Conservation (phyloP, 2,113 vertebrate genomes). For the Phodopus roborovskii region DNA sequence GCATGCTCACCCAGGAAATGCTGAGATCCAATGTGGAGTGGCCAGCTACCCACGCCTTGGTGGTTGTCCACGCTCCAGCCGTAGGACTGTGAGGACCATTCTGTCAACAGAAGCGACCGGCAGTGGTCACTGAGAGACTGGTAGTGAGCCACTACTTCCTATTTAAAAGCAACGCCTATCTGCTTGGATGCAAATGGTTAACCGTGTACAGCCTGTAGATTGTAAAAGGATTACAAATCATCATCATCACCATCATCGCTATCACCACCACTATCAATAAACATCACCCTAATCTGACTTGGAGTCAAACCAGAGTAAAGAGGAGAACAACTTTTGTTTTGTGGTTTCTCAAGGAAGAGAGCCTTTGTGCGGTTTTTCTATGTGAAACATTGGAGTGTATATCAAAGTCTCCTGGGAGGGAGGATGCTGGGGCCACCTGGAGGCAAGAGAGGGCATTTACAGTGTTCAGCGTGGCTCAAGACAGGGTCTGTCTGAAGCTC, state of each 20-base stretch:
- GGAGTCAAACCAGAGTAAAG: accelerated
- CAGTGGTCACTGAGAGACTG: background rate
- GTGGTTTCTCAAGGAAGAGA: background rate
- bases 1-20: conserved; percentile 19
- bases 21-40: accelerated
- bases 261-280: background rate
- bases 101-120: background rate
- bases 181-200: conserved; percentile 42
- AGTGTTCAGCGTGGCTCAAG: too few relatives aligned
- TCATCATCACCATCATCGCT: background rate
- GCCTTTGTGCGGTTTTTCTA: background rate
- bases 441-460: accelerated
- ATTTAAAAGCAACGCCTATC: conserved; percentile 61
- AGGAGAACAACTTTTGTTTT: accelerated
- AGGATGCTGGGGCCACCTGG: background rate
- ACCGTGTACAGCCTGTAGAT: background rate
- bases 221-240: background rate
- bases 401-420: background rate
- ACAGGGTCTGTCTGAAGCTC: background rate
- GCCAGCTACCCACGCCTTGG: accelerated
- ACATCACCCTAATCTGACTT: background rate
- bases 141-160: conserved; percentile 72
- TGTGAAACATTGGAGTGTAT: accelerated
- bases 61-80: accelerated
- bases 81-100: accelerated